Conservation (phyloP, 1,140 invertebrate genomes). For the Dermatophagoides farinae region DNA sequence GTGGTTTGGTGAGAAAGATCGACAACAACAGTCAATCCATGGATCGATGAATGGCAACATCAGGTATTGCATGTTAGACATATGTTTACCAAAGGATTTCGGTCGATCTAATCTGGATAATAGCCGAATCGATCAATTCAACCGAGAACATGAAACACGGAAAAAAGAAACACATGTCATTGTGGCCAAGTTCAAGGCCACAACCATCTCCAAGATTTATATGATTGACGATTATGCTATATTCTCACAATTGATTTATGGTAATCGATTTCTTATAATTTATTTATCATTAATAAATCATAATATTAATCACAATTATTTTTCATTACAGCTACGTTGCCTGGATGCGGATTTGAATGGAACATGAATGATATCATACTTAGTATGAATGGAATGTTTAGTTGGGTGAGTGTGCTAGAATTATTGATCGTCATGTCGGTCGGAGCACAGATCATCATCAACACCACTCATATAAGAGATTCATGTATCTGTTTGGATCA, state of each 20-base stretch:
- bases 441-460: not conserved
- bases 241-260: not conserved
- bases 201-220: not conserved
- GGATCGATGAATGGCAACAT: not conserved
- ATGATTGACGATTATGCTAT: not conserved
- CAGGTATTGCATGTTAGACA: not conserved
- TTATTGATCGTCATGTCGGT: not conserved
- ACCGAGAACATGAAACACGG: not conserved
- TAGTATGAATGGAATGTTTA: not conserved
- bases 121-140: not conserved
- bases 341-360: conserved; percentile 3
- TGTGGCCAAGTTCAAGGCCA: not conserved
- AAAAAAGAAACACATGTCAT: not conserved
- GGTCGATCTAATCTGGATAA: too few species aligned
- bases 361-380: not conserved
- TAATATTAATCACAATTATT: not conserved
- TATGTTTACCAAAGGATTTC: not conserved
- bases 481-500: not conserved
- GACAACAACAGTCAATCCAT: not conserved
- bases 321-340: not conserved
- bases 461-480: not conserved
- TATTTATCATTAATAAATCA: not conserved
- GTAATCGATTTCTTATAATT: not conserved
- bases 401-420: not conserved
- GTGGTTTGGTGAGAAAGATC: not conserved